Conservation (phyloP, 2,888 invertebrate species). For the Yponomeuta plumbellus region DNA sequence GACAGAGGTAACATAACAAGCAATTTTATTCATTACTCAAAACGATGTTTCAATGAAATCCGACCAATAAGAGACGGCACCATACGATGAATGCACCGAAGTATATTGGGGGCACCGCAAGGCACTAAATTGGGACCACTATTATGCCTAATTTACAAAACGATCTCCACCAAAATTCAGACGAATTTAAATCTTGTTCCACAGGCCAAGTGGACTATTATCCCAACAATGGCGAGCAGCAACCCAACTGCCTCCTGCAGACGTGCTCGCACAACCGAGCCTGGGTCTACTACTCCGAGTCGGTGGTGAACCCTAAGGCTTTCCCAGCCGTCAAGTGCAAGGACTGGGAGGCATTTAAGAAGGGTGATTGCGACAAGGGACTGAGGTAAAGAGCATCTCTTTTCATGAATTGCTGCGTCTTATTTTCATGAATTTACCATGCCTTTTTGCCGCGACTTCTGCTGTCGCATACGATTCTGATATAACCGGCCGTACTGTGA, state of each 20-base stretch:
- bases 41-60: too few species aligned
- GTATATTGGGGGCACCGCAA: not conserved
- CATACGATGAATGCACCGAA: too few species aligned
- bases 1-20: too few species aligned
- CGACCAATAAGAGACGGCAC: too few species aligned
- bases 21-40: too few species aligned
- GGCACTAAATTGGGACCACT: not conserved
- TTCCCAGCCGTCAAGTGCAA: constrained; percentile 45
- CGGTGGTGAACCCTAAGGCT: constrained; percentile 31
- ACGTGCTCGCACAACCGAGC: constrained; percentile 60
- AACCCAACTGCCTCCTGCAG: constrained; percentile 55
- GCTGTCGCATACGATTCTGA: not conserved
- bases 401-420: too few species aligned
- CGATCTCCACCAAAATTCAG: not conserved
- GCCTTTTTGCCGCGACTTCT: too few species aligned
- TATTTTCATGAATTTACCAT: too few species aligned
- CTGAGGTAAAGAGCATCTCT: constrained; percentile 33
- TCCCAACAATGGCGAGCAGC: constrained; percentile 55
- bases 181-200: not conserved
- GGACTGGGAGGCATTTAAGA: constrained; percentile 41
- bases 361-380: constrained; percentile 33
- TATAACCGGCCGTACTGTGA: too few species aligned
- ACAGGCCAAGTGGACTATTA: constrained; percentile 62
- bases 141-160: not conserved
- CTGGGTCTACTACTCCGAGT: constrained; percentile 47